These are phyloP conservation scores for Atethmia centrago DNA, from an alignment of 2,888 invertebrate genomes.

Conservation along the genomic window DNA sequence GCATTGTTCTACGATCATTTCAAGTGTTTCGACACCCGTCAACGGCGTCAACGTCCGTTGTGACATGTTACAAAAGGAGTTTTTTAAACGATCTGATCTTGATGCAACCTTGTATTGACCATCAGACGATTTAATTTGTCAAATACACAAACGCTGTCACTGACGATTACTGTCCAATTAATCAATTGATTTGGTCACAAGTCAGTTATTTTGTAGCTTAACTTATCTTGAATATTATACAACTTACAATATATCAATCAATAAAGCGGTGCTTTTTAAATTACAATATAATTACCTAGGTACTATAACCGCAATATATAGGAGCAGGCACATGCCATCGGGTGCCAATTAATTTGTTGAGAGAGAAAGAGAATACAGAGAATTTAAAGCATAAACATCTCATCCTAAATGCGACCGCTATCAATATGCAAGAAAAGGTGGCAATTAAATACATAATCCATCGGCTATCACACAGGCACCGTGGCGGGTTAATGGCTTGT, in stretches of 20 bases:
- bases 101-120: constrained; percentile 78
- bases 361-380: constrained; percentile 14
- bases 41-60: constrained; percentile 83
- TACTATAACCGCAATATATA: constrained; percentile 14
- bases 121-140: constrained; percentile 71
- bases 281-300: not conserved
- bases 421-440: constrained; percentile 80
- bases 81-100: constrained; percentile 72
- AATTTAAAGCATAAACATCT: constrained; percentile 60
- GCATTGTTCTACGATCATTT: constrained; percentile 82
- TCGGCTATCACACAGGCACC: constrained; percentile 80
- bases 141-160: constrained; percentile 68
- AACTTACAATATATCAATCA: constrained; percentile 10
- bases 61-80: constrained; percentile 82
- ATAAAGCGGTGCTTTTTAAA: constrained; percentile 13
- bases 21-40: constrained; percentile 87
- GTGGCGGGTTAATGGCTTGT: constrained; percentile 85
- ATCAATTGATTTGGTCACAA: constrained; percentile 41
- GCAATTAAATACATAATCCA: constrained; percentile 88
- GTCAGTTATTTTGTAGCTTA: constrained; percentile 1
- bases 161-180: constrained; percentile 60
- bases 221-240: not conserved
- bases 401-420: constrained; percentile 68
- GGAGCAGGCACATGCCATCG: constrained; percentile 15
- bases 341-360: constrained; percentile 31